Evolutionary conservation across 2,113 vertebrate species (phyloP).

Genomic region (Pterocles gutturalis): DNA sequence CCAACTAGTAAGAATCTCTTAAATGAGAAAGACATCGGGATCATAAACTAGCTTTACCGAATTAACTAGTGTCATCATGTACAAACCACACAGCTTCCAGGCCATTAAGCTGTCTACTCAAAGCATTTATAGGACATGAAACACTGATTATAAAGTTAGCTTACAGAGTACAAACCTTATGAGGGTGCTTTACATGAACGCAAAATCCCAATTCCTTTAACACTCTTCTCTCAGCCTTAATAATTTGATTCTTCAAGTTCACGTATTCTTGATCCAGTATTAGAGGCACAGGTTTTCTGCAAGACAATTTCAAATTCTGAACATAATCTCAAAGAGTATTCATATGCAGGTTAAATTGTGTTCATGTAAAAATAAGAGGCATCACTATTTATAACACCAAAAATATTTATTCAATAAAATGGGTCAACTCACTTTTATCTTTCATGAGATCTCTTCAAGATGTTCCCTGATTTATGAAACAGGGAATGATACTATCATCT

Average conservation of each 20-base stretch:
- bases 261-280: slow-evolving; percentile 86
- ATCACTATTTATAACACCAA: rapidly evolving
- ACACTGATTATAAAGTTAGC: not conserved
- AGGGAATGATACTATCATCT: rapidly evolving
- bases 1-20: slow-evolving; percentile 36
- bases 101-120: not conserved
- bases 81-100: not conserved
- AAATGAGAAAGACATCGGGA: slow-evolving; percentile 14
- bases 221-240: slow-evolving; percentile 86
- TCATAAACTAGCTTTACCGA: not conserved
- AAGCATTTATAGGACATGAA: not conserved
- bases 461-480: not conserved
- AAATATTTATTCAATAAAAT: not conserved
- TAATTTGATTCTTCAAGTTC: slow-evolving; percentile 87
- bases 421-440: not conserved
- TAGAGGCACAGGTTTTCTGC: slow-evolving; percentile 82
- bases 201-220: slow-evolving; percentile 90
- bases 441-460: not conserved
- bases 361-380: not conserved
- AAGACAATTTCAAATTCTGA: not conserved
- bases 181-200: slow-evolving; percentile 90
- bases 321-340: not conserved
- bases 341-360: rapidly evolving
- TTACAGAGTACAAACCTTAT: slow-evolving; percentile 81
- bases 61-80: not conserved